Percentiles rank a stretch among this genome's conserved stretches.
These are phyloP conservation scores for Heteromurus nitidus DNA, from an alignment of 2,888 invertebrate genomes.

Conservation along the genomic window DNA sequence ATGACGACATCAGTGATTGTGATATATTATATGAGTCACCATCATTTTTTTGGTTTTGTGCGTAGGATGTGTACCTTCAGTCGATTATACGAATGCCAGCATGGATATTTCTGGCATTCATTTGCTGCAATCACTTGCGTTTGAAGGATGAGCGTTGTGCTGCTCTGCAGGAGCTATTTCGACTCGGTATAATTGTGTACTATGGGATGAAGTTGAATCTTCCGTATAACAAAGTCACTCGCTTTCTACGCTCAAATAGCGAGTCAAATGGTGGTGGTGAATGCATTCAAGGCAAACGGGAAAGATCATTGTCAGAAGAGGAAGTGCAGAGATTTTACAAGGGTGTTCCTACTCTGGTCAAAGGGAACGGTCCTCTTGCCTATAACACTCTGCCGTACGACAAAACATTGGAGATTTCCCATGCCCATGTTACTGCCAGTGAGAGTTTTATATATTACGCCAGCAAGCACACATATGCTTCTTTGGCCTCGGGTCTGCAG, in stretches of 20 bases:
- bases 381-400: slow-evolving; percentile 45
- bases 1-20: no score
- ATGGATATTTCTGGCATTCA: slow-evolving; percentile 40
- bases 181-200: slow-evolving; percentile 24
- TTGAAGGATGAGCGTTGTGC: slow-evolving; percentile 23
- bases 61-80: slow-evolving; percentile 47
- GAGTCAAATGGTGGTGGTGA: background rate
- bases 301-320: slow-evolving; percentile 28
- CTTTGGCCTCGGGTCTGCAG: no score
- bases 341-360: slow-evolving; percentile 34
- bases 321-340: slow-evolving; percentile 40
- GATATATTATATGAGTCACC: no score
- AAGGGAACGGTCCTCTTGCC: slow-evolving; percentile 34
- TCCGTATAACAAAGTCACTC: background rate
- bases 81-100: slow-evolving; percentile 46
- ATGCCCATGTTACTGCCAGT: slow-evolving; percentile 28
- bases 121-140: slow-evolving; percentile 25
- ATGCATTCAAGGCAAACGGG: background rate
- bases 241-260: background rate
- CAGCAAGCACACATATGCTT: no score
- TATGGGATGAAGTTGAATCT: slow-evolving; percentile 29
- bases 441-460: no score
- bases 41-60: no score
- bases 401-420: slow-evolving; percentile 45
- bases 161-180: slow-evolving; percentile 28